Base-by-base conservation (phyloP, 2,888 invertebrate genomes). In the Drosophila rubida region DNA sequence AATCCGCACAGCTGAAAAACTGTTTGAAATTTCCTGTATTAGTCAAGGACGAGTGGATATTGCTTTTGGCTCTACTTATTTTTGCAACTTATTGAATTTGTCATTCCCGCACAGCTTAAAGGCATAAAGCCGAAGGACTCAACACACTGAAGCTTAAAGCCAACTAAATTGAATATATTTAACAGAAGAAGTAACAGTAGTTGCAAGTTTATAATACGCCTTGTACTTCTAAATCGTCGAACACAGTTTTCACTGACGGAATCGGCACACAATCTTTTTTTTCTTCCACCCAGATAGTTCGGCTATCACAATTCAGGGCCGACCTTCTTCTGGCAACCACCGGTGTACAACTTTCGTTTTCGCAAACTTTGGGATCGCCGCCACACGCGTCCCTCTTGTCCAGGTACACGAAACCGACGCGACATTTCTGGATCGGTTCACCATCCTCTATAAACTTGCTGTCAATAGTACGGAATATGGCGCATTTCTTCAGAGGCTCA, bases 1-100 rank as follows among this genome's bases (percentile, higher is more conserved):
- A 69, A 42, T 62, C 57, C 48, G 19, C n/a, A 32, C 13, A 58
- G 7, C 35, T 11, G 39, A 49, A 32, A 23, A 37, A 14, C 35
- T 55, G 22, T 23, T 51, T 19, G 9, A 51, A 39, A 62, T 23
- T 41, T 64, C 32, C 51, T 51, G 16, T 30, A 27, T n/a, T n/a
- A 59, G 48, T 30, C 30, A 13, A 37, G 19, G 30, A 13, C 8
- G 30, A 13, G 11, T 19, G 41, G 19, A 27, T 60, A 37, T 53
- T 39, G 37, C 45, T 30, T 30, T 14, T 45, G 8, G 27, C 13
- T 50, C 23, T 16, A n/a, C 8, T 30, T 61, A 30, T n/a, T 30
- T 50, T 13, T 30, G 14, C 32, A 30, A 37, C 9, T 35, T 53
- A 22, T 41, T 13, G 16, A 30, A 27, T 13, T 39, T 27, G 23